Evolutionary conservation across 2,113 vertebrate genomes (phyloP).

Genomic region (Otocyon megalotis): DNA sequence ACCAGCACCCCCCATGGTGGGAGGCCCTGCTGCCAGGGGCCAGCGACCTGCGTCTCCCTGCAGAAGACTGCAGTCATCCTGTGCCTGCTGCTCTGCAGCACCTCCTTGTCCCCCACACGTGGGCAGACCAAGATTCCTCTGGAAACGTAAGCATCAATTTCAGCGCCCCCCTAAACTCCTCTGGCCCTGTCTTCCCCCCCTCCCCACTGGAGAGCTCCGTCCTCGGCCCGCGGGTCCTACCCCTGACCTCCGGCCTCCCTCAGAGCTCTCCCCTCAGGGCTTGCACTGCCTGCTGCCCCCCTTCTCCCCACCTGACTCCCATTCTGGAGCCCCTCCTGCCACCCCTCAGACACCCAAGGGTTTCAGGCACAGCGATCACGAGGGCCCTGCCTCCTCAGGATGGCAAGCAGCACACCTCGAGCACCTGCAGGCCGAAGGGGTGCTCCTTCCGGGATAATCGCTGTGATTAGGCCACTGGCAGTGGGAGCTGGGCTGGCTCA

Average conservation of each 20-base stretch:
- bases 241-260: not conserved
- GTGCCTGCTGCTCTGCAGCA: constrained; percentile 80
- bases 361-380: not conserved
- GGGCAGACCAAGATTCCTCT: constrained; percentile 92
- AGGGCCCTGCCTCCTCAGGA: not conserved
- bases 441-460: not conserved
- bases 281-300: not conserved
- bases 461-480: not conserved
- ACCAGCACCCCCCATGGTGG: fast-evolving
- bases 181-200: not conserved
- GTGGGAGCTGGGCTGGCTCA: not conserved
- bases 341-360: not conserved
- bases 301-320: not conserved
- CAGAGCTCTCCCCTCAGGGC: not conserved
- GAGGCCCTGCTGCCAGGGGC: not conserved
- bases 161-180: not conserved
- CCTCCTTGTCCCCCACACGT: constrained; percentile 79
- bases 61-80: not conserved
- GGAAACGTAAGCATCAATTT: constrained; percentile 91
- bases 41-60: not conserved
- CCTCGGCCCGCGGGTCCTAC: not conserved
- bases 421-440: fast-evolving
- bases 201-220: not conserved
- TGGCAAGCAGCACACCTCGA: fast-evolving
- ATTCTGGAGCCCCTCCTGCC: fast-evolving